Conservation (phyloP, 2,113 vertebrate genomes). For the Balaeniceps rex region DNA sequence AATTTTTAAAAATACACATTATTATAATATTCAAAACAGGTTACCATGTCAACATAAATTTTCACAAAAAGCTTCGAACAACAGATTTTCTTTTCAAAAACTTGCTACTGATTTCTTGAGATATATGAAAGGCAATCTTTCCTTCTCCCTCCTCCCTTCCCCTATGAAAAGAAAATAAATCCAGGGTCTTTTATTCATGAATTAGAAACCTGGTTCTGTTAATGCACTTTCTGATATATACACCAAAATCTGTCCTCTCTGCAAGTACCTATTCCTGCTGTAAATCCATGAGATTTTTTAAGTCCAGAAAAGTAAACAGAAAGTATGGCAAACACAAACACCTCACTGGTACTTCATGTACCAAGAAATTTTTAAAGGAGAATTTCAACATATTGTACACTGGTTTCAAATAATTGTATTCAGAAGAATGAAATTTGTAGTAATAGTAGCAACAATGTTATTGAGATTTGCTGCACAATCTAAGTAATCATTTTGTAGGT, state of each 20-base stretch:
- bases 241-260: neutral
- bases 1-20: neutral
- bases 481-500: neutral
- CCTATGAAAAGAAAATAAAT: neutral
- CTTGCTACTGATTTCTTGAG: neutral
- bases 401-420: neutral
- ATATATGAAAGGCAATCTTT: neutral
- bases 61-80: neutral
- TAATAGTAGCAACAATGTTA: neutral
- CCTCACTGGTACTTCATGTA: neutral
- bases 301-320: neutral
- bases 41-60: neutral
- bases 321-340: neutral
- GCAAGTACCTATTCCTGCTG: too few species aligned
- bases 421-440: neutral
- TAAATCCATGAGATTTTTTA: neutral
- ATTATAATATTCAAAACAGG: neutral
- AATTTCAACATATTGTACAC: neutral
- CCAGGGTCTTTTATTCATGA: neutral
- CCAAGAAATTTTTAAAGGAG: neutral
- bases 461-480: neutral
- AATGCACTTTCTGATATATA: neutral
- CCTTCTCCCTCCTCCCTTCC: neutral
- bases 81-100: neutral
- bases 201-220: neutral